Evolutionary conservation across 2,113 vertebrate species (phyloP).

Genomic region (Sebastes schlegelii): DNA sequence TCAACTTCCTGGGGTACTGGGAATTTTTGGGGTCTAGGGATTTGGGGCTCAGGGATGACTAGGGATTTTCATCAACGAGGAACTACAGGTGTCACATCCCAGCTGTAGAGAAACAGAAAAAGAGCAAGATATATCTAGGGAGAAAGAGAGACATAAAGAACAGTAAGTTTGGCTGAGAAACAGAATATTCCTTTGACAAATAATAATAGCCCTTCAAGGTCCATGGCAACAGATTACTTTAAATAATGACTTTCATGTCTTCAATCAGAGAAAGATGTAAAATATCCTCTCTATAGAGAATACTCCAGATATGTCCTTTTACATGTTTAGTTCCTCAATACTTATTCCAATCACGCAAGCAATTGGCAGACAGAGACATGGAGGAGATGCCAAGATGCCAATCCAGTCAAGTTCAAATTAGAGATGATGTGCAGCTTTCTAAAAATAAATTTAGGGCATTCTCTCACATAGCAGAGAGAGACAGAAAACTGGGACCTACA

Average conservation of each 20-base stretch:
- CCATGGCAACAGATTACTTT: slow-evolving; percentile 48
- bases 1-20: not conserved
- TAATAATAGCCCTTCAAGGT: slow-evolving; percentile 23
- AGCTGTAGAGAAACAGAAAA: slow-evolving; percentile 33
- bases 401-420: not conserved
- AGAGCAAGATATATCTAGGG: slow-evolving; percentile 32
- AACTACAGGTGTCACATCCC: slow-evolving; percentile 49
- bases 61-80: not conserved
- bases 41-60: not conserved
- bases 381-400: not conserved
- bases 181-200: not conserved
- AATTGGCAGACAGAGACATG: not conserved
- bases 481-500: not conserved
- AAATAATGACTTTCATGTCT: slow-evolving; percentile 15
- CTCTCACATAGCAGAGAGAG: not conserved
- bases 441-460: not conserved
- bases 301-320: not conserved
- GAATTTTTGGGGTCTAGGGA: slow-evolving; percentile 1
- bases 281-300: not conserved
- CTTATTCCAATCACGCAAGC: not conserved
- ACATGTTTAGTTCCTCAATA: not conserved
- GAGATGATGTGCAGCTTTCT: not conserved
- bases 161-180: slow-evolving; percentile 7
- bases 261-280: not conserved
- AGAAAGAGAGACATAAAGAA: slow-evolving; percentile 23